Evolutionary conservation across 2,888 invertebrate species (phyloP).

Genomic region (Thalpophila matura): DNA sequence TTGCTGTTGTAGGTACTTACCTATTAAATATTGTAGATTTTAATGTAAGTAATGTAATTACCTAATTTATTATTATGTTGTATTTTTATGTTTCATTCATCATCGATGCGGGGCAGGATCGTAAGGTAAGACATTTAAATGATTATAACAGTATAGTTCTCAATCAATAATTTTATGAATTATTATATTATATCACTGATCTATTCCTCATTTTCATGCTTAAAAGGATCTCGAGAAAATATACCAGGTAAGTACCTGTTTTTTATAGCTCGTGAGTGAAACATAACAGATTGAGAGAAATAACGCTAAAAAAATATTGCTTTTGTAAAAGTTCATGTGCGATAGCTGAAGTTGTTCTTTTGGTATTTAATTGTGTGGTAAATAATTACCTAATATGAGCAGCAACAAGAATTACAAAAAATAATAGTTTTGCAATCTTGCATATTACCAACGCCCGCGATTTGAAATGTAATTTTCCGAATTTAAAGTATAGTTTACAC

Average conservation of each 20-base stretch:
- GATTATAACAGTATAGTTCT: too few relatives aligned
- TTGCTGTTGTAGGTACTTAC: not conserved
- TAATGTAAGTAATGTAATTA: conserved; percentile 5
- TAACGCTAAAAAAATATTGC: too few relatives aligned
- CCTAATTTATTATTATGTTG: conserved; percentile 20
- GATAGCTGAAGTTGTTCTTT: too few relatives aligned
- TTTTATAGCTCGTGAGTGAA: not conserved
- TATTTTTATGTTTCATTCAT: conserved; percentile 57
- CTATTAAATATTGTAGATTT: not conserved
- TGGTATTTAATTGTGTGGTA: too few relatives aligned
- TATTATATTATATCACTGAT: conserved; percentile 55
- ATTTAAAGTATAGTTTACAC: not conserved
- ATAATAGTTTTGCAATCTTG: too few relatives aligned
- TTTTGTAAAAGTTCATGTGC: not conserved
- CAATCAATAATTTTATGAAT: too few relatives aligned
- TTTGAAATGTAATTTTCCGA: not conserved
- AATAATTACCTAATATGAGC: too few relatives aligned
- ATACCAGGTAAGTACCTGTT: conserved; percentile 81
- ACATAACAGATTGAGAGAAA: too few relatives aligned
- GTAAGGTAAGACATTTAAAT: conserved; percentile 51
- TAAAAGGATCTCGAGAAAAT: conserved; percentile 87
- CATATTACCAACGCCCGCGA: not conserved
- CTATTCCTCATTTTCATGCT: conserved; percentile 70
- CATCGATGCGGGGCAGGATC: conserved; percentile 45
- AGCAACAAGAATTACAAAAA: too few relatives aligned